These are phyloP conservation scores for Magallana nippona DNA, from an alignment of 2,888 invertebrate genomes.

Conservation along the genomic window DNA sequence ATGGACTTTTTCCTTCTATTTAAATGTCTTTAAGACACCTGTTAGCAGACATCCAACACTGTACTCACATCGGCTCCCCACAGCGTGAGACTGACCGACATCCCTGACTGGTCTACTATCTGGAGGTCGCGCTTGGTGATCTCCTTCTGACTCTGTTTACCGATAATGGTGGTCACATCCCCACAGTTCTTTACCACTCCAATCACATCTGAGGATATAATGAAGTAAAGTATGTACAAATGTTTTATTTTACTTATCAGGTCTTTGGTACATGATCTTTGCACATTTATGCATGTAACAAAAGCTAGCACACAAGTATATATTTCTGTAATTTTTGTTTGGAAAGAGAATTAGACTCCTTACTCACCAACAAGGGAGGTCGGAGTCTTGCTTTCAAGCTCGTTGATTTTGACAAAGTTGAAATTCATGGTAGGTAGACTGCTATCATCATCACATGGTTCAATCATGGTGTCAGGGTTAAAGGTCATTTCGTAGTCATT, in stretches of 20 bases:
- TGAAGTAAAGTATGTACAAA: background rate
- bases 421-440: conserved; percentile 88
- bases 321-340: too few relatives aligned
- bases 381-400: conserved; percentile 85
- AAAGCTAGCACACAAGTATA: too few relatives aligned
- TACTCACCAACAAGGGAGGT: conserved; percentile 87
- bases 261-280: too few relatives aligned
- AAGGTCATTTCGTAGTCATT: conserved; percentile 99
- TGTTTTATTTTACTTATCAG: too few relatives aligned
- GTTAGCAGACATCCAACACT: background rate
- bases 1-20: background rate
- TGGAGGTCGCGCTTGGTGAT: conserved; percentile 93
- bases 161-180: conserved; percentile 87
- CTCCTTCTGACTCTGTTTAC: conserved; percentile 89
- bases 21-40: too few relatives aligned
- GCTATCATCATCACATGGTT: conserved; percentile 81
- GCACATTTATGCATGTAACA: too few relatives aligned
- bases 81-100: conserved; percentile 89
- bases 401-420: conserved; percentile 88
- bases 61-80: conserved; percentile 87
- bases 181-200: conserved; percentile 89
- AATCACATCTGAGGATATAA: conserved; percentile 86
- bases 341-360: too few relatives aligned
- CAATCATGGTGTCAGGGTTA: conserved; percentile 85
- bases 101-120: conserved; percentile 91